Evolutionary conservation across 2,888 invertebrate species (phyloP), one percentile per base, ranked within the genome.

Genomic region (Pollenia angustigena): DNA sequence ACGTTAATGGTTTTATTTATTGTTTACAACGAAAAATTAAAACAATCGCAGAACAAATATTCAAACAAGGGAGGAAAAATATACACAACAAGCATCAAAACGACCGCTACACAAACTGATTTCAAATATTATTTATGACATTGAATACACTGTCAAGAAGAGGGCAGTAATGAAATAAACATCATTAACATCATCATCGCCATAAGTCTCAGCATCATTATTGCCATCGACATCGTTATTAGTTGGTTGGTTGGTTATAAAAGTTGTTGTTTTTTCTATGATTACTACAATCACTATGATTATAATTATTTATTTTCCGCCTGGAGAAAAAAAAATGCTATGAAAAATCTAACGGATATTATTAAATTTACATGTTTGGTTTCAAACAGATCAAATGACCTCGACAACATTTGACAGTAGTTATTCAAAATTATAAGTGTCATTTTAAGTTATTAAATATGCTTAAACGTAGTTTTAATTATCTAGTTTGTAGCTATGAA

Each of bases 121-220:
- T 87, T 84, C 6, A 78, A 78, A 84, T 68, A 81, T 46, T 60
- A 81, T 81, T 87, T 84, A 84, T 84, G 84, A 81, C 87, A 84
- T 87, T 87, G 87, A 87, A 78, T 81, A 58, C 72, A 58, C 72
- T 84, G 76, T 76, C 76, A 83, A 81, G 83, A 83, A 76, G 84
- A 81, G 80, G 72, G 72, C 83, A 72, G 72, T 69, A 85, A 83
- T 71, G 40, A 62, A 82, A 69, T 82, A 66, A 84, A 16, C 64
- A 62, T 32, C 46, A 62, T n/a, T 44, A 10, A 16, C 50, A 66
- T 66, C 64, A 48, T 40, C 42, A 71, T 52, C 40, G 32, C 8
- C 58, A 69, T 42, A 44, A 50, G 50, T 32, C 42, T 42, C 66
- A 58, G 18, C 23, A 23, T 74, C 72, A 66, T 54, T 54, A 64